Conservation (phyloP, 2,888 invertebrate species). For the Endotricha flammealis region DNA sequence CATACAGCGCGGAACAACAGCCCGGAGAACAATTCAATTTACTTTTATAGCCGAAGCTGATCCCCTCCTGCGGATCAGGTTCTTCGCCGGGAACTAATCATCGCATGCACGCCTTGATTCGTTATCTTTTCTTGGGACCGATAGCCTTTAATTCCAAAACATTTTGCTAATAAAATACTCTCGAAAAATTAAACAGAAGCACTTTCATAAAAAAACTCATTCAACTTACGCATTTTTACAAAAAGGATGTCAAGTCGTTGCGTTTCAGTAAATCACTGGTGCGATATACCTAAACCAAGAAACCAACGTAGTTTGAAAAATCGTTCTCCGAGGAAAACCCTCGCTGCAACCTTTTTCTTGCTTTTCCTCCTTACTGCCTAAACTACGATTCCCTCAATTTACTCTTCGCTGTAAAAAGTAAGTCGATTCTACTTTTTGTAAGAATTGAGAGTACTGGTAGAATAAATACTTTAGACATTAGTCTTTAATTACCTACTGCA, state of each 20-base stretch:
- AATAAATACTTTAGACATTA: too few relatives aligned
- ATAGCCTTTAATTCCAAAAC: slow-evolving; percentile 44
- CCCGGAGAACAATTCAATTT: slow-evolving; percentile 72
- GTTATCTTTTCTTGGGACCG: slow-evolving; percentile 45
- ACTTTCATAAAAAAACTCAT: slow-evolving; percentile 7
- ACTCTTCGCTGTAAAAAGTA: slow-evolving; percentile 28
- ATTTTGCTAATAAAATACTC: slow-evolving; percentile 18
- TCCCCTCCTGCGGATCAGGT: slow-evolving; percentile 58
- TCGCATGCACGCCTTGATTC: slow-evolving; percentile 57
- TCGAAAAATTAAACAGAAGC: background rate
- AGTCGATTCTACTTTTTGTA: background rate
- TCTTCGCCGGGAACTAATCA: slow-evolving; percentile 58
- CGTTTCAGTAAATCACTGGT: slow-evolving; percentile 51
- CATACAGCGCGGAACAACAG: slow-evolving; percentile 51
- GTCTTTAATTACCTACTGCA: too few relatives aligned
- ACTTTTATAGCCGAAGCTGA: slow-evolving; percentile 67
- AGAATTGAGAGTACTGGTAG: background rate
- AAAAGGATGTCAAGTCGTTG: slow-evolving; percentile 28
- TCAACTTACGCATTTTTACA: slow-evolving; percentile 16
- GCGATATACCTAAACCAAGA: slow-evolving; percentile 44
- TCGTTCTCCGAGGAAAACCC: slow-evolving; percentile 54
- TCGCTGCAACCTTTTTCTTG: slow-evolving; percentile 45
- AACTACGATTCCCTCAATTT: slow-evolving; percentile 55
- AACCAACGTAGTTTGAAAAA: slow-evolving; percentile 62
- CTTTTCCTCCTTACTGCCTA: slow-evolving; percentile 37